phyloP scores from a whole-genome alignment of 2,113 vertebrate genomes.

The Alces alces region DNA sequence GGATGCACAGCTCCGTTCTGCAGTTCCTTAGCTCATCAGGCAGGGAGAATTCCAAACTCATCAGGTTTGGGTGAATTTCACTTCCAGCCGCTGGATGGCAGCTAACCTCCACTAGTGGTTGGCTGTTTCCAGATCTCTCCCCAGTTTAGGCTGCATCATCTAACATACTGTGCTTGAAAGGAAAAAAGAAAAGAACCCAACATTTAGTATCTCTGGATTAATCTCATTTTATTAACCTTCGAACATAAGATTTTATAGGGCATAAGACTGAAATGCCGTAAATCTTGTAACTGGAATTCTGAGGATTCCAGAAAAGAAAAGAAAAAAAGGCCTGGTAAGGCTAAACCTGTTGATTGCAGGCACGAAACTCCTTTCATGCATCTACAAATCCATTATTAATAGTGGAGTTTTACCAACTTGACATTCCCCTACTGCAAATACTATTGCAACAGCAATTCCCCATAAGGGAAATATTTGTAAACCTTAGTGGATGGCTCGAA shows the following conservation, averaged over 20 bases:
- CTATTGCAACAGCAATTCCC: background rate
- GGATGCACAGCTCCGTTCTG: rapidly evolving
- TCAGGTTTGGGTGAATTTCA: background rate
- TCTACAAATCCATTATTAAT: conserved; percentile 11
- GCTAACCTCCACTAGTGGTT: conserved; percentile 20
- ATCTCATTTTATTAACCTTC: conserved; percentile 67
- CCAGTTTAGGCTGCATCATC: background rate
- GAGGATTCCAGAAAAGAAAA: conserved; percentile 47
- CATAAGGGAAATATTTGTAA: background rate
- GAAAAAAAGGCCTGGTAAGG: background rate
- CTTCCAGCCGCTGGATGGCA: conserved; percentile 76
- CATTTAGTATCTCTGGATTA: conserved; percentile 47
- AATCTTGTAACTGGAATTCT: conserved; percentile 49
- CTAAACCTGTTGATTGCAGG: background rate
- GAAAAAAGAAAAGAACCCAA: conserved; percentile 8
- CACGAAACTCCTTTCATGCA: background rate
- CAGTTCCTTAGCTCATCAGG: background rate
- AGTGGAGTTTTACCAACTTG: background rate
- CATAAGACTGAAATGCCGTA: conserved; percentile 37
- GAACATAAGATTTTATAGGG: conserved; percentile 50
- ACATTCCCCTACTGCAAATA: background rate
- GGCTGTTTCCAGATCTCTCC: rapidly evolving
- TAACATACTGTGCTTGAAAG: background rate
- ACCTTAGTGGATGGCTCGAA: background rate
- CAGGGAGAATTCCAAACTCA: background rate